Evolutionary conservation across 2,888 invertebrate species (phyloP), one percentile per base, ranked within the genome.

Genomic region (Lordiphosa andalusiaca): DNA sequence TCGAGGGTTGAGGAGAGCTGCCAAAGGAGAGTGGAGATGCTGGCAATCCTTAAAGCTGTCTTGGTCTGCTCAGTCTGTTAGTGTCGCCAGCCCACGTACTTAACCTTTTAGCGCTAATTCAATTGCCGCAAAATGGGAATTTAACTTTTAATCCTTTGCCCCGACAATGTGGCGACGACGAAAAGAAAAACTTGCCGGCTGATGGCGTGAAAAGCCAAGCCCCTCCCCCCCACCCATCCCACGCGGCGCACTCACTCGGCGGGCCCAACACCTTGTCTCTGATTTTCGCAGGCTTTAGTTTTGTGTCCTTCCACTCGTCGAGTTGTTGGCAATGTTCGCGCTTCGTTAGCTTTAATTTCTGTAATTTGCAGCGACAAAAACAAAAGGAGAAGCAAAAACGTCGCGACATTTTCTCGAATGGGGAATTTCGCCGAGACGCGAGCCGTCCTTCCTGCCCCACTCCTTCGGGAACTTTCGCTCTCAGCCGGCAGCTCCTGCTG

Each of bases 341-440:
- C 86, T 86, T 86, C 86, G 86, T 86, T 86, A 86, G 74, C 76
- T 83, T 80, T 83, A 77, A 84, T 84, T 84, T 80, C 70, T 65
- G 77, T 77, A 77, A 84, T 82, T 85, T 86, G 82, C 73, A 59
- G 81, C 69, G 62, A 80, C 81, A 25, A 25, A 25, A 25, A 25
- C 25, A 25, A 25, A 76, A 72, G 67, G 55, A 55, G 42, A 57
- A 42, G 48, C 53, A 35, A 61, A 57, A 62, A 52, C 55, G 64
- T 55, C 61, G 66, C 73, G 77, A 76, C 81, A 76, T 76, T 81
- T 76, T 76, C 77, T 73, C 73, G 70, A 76, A 64, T 76, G 73
- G 66, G 64, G 73, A 71, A 44, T 36, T 23, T 25, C 19, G 38
- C 37, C 23, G 54, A 36, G 44, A 53, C 53, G 44, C 39, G 16